Conservation (phyloP, 2,888 invertebrate species). For the Drosophila lacicola region DNA sequence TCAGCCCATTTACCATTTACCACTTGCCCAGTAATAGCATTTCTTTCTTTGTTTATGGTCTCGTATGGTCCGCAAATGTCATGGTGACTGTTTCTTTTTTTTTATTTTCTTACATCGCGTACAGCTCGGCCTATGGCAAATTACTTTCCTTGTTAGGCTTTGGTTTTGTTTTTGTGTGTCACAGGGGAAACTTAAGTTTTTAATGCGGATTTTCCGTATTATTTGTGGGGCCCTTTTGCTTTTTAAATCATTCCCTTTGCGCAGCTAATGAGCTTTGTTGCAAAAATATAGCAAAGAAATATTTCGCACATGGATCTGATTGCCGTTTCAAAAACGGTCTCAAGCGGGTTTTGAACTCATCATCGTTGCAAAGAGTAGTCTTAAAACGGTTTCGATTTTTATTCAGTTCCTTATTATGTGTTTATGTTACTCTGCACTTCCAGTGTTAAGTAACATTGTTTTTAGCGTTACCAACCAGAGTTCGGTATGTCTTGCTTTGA, state of each 20-base stretch:
- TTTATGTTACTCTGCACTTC: neutral
- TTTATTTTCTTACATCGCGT: conserved; percentile 4
- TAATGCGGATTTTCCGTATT: conserved; percentile 75
- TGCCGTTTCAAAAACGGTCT: conserved; percentile 45
- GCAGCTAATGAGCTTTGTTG: conserved; percentile 63
- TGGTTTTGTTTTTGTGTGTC: conserved; percentile 55
- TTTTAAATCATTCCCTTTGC: conserved; percentile 32
- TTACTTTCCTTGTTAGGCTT: conserved; percentile 73
- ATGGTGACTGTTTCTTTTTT: conserved; percentile 63
- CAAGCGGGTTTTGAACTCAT: conserved; percentile 42
- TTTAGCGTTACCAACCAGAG: too few species aligned
- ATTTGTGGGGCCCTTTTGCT: conserved; percentile 44
- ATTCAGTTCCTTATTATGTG: neutral
- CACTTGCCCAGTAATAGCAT: conserved; percentile 69
- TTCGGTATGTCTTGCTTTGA: too few species aligned
- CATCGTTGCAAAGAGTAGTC: neutral
- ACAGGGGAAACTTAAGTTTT: conserved; percentile 72
- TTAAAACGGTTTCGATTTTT: conserved; percentile 6
- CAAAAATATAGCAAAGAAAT: conserved; percentile 15
- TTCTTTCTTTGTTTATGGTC: conserved; percentile 58
- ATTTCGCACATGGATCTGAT: conserved; percentile 22
- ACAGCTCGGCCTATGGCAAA: conserved; percentile 49
- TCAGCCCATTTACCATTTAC: conserved; percentile 40
- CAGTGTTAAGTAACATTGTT: conserved; percentile 14
- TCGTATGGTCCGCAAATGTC: conserved; percentile 60